phyloP scores from a whole-genome alignment of 2,888 invertebrate genomes.

The Achlya flavicornis region DNA sequence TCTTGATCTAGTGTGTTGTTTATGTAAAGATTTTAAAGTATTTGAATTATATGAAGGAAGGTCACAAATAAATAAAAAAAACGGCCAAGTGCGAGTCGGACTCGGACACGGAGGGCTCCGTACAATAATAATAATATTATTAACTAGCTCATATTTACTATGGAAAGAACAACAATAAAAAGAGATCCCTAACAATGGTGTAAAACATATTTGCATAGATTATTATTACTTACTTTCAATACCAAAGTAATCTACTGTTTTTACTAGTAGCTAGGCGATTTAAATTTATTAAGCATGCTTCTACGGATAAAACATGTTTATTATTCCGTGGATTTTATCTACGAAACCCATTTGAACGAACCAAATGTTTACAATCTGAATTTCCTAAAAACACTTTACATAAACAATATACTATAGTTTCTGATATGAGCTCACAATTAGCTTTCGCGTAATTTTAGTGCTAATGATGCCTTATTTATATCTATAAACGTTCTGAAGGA shows the following conservation, averaged over 20 bases:
- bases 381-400: conserved; percentile 42
- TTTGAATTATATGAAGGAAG: not conserved
- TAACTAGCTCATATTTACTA: too few species aligned
- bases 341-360: not conserved
- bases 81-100: too few species aligned
- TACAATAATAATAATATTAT: too few species aligned
- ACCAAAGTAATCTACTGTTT: not conserved
- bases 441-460: conserved; percentile 54
- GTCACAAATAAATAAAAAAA: not conserved
- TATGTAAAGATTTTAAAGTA: not conserved
- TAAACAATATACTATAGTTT: not conserved
- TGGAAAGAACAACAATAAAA: too few species aligned
- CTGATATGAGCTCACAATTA: conserved; percentile 17
- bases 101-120: too few species aligned
- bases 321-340: not conserved
- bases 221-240: not conserved
- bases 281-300: not conserved
- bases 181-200: not conserved
- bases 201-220: not conserved
- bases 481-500: conserved; percentile 22
- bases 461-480: conserved; percentile 59
- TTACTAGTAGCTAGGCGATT: not conserved
- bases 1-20: not conserved
- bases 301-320: not conserved
- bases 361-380: not conserved